These are phyloP conservation scores for Dipodomys stephensi DNA, from an alignment of 2,113 vertebrate genomes.

Conservation along the genomic window DNA sequence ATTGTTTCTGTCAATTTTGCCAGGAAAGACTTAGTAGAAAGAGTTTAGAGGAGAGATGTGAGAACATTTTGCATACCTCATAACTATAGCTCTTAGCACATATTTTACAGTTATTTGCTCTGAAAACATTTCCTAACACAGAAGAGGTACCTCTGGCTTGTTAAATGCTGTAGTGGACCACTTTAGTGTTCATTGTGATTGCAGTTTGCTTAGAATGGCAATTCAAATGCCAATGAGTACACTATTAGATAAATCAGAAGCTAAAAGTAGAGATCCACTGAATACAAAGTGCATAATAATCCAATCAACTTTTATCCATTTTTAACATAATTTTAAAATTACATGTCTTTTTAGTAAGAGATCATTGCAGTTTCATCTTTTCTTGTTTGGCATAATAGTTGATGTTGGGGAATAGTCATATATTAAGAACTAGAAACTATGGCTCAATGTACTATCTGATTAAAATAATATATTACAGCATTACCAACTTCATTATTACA, in stretches of 20 bases:
- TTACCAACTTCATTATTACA: conserved; percentile 64
- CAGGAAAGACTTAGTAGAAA: background rate
- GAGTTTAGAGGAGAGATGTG: background rate
- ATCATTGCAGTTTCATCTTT: conserved; percentile 33
- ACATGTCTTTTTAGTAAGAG: conserved; percentile 16
- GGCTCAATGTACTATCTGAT: conserved; percentile 28
- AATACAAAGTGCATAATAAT: background rate
- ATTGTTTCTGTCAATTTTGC: background rate
- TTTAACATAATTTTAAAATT: background rate
- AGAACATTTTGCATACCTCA: background rate
- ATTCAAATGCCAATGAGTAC: background rate
- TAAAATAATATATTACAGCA: conserved; percentile 68
- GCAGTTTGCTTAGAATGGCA: background rate
- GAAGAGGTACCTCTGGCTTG: background rate
- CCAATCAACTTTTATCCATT: background rate
- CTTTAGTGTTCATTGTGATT: background rate
- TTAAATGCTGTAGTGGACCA: background rate
- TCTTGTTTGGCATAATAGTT: background rate
- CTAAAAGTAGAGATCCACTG: background rate
- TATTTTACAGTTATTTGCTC: background rate
- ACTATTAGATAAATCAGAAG: conserved; percentile 21
- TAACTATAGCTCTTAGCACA: background rate
- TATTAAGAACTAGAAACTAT: conserved; percentile 52
- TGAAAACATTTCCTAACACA: conserved; percentile 26
- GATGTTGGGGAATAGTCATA: background rate